Percentiles rank a stretch among this genome's conserved stretches.
phyloP scores from a whole-genome alignment of 2,113 vertebrate species.

The Ceyx margarethae region DNA sequence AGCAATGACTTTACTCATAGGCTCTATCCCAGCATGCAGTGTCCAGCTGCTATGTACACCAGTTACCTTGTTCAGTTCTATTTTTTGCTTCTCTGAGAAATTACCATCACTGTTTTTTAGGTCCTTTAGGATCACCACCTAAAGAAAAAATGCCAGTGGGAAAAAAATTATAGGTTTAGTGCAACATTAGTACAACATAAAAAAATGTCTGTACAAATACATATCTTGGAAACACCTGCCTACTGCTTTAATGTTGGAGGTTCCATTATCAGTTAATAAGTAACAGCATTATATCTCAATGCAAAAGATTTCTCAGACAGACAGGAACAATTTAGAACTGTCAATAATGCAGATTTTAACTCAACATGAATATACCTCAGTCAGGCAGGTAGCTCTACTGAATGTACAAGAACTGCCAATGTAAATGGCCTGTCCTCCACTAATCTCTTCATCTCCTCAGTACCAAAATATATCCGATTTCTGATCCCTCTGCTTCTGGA shows the following conservation, averaged over 20 bases:
- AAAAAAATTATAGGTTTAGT: background rate
- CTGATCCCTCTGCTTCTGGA: background rate
- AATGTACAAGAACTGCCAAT: background rate
- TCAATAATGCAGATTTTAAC: background rate
- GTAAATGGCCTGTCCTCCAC: background rate
- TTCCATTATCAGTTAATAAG: background rate
- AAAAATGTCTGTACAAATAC: background rate
- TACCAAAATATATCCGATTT: background rate
- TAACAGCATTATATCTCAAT: background rate
- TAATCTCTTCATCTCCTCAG: background rate
- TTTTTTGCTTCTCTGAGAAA: conserved; percentile 88
- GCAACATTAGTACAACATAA: background rate
- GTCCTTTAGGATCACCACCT: conserved; percentile 94
- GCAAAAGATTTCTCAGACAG: background rate
- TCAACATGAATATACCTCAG: background rate
- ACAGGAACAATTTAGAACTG: background rate
- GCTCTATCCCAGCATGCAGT: background rate
- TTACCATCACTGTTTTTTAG: conserved; percentile 86
- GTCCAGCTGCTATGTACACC: background rate
- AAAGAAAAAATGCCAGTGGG: conserved; percentile 9
- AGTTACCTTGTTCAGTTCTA: conserved; percentile 90
- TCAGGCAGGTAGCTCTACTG: background rate
- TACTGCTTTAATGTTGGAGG: background rate
- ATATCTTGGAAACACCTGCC: background rate
- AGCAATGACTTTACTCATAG: background rate